phyloP scores from a whole-genome alignment of 2,888 invertebrate species.

The Dolichopus griseipennis region DNA sequence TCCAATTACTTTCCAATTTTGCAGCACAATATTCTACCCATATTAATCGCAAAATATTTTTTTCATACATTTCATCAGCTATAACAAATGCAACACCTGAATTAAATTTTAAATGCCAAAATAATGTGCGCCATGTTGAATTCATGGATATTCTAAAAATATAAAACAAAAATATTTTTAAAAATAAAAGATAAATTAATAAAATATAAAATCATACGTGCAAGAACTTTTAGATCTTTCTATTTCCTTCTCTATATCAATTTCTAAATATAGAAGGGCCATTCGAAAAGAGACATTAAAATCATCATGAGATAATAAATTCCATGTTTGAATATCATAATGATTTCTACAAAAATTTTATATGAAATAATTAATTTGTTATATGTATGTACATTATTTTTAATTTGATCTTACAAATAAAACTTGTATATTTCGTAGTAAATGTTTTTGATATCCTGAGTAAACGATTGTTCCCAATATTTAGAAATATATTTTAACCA shows the following conservation, averaged over 20 bases:
- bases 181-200: background rate
- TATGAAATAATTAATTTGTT: background rate
- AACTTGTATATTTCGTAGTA: slow-evolving; percentile 29
- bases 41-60: slow-evolving; percentile 45
- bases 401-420: slow-evolving; percentile 25
- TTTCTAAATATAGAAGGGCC: slow-evolving; percentile 30
- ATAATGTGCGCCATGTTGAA: slow-evolving; percentile 24
- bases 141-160: slow-evolving; percentile 22
- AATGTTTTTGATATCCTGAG: slow-evolving; percentile 26
- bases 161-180: slow-evolving; percentile 8
- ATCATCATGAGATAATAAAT: slow-evolving; percentile 27
- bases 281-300: slow-evolving; percentile 28
- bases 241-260: slow-evolving; percentile 26
- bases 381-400: too few species aligned
- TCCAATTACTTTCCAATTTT: slow-evolving; percentile 46
- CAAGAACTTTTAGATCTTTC: slow-evolving; percentile 8
- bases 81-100: slow-evolving; percentile 26
- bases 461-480: slow-evolving; percentile 27
- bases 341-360: slow-evolving; percentile 24
- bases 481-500: slow-evolving; percentile 31
- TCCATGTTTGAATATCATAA: slow-evolving; percentile 29
- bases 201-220: background rate
- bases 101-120: slow-evolving; percentile 24
- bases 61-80: slow-evolving; percentile 42
- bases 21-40: slow-evolving; percentile 51